Conservation (phyloP, 2,797 vertebrate species). For the Chanos chanos region DNA sequence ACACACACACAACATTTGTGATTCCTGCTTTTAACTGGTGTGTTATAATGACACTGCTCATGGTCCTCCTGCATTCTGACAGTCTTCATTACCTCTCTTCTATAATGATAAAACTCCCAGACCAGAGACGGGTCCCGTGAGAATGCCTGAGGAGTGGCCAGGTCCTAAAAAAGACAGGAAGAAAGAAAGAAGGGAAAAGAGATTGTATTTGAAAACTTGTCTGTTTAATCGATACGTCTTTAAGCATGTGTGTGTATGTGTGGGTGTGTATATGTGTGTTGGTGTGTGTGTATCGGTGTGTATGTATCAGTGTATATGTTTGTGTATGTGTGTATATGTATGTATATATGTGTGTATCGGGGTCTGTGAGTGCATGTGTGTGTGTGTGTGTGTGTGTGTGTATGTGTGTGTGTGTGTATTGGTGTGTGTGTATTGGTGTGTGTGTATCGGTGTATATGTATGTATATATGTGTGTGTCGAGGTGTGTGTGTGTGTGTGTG, state of each 20-base stretch:
- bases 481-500: not conserved
- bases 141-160: constrained; percentile 87
- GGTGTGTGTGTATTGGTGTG: no score
- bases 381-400: no score
- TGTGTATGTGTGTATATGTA: not conserved
- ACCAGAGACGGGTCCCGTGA: constrained; percentile 85
- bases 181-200: not conserved
- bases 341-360: not conserved
- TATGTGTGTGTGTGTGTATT: no score
- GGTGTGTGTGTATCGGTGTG: no score
- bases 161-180: constrained; percentile 61
- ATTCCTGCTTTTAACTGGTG: no score
- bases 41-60: no score
- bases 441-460: no score
- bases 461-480: not conserved
- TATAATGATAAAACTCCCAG: constrained; percentile 97
- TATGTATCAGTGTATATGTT: no score
- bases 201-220: not conserved
- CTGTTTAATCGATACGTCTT: not conserved
- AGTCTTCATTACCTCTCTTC: constrained; percentile 76
- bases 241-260: not conserved
- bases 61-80: no score
- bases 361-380: no score
- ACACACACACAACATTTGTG: no score
- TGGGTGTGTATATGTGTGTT: no score